Evolutionary conservation across 2,888 invertebrate genomes (phyloP).

Genomic region (Horisme vitalbata): DNA sequence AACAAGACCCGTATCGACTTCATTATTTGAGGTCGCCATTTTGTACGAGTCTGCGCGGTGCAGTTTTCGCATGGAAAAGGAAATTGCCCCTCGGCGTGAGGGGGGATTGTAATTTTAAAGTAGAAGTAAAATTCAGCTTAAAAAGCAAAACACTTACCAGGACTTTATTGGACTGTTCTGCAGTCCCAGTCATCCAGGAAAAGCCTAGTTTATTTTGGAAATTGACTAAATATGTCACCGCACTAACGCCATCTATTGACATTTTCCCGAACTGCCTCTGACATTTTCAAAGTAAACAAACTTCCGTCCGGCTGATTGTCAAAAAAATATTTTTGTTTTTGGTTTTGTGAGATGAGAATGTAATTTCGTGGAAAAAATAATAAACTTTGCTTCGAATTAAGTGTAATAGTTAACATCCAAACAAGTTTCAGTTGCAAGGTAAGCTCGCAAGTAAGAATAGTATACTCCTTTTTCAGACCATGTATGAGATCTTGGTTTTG

Average conservation of each 20-base stretch:
- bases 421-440: no score
- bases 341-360: slow-evolving; percentile 1
- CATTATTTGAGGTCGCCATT: slow-evolving; percentile 85
- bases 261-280: slow-evolving; percentile 61
- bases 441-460: no score
- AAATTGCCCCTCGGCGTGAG: slow-evolving; percentile 75
- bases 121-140: slow-evolving; percentile 44
- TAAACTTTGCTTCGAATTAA: no score
- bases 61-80: slow-evolving; percentile 77
- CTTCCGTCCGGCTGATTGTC: slow-evolving; percentile 27
- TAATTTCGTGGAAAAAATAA: no score
- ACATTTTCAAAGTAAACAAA: slow-evolving; percentile 59
- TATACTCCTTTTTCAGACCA: no score
- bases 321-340: slow-evolving; percentile 13
- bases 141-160: slow-evolving; percentile 58
- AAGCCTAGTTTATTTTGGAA: slow-evolving; percentile 79
- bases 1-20: slow-evolving; percentile 72
- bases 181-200: slow-evolving; percentile 56
- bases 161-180: slow-evolving; percentile 50
- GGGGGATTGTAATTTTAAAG: slow-evolving; percentile 63
- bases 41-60: slow-evolving; percentile 88
- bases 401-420: no score
- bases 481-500: no score
- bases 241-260: slow-evolving; percentile 60
- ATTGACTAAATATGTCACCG: slow-evolving; percentile 70